Evolutionary conservation across 2,113 vertebrate genomes (phyloP).

Genomic region (Raja brachyura): DNA sequence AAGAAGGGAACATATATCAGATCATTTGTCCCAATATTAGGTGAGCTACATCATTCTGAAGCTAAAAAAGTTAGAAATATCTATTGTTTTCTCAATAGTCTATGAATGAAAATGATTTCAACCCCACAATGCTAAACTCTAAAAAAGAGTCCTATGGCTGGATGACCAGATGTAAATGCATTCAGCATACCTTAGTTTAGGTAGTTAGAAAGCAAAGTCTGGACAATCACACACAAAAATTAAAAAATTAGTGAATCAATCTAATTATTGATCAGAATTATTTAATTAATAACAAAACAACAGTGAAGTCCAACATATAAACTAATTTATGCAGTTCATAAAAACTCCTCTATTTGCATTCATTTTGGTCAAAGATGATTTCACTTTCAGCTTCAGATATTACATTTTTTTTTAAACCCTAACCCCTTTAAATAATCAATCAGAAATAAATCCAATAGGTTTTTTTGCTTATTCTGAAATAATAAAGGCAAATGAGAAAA

Average conservation of each 20-base stretch:
- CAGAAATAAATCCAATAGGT: background rate
- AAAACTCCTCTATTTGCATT: background rate
- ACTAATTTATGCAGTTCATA: background rate
- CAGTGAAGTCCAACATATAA: background rate
- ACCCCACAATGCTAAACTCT: background rate
- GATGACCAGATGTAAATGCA: background rate
- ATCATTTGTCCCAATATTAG: background rate
- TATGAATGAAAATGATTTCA: background rate
- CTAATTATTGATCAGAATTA: background rate
- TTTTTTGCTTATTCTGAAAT: too few relatives aligned
- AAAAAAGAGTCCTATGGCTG: background rate
- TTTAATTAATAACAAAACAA: background rate
- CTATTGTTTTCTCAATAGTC: background rate
- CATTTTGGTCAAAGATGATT: background rate
- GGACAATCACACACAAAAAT: background rate
- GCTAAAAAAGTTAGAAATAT: background rate
- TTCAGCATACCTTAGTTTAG: background rate
- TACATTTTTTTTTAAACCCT: too few relatives aligned
- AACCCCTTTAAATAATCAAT: background rate
- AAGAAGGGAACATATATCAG: background rate
- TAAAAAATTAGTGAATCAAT: background rate
- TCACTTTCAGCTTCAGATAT: background rate
- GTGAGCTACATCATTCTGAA: background rate
- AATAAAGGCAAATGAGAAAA: too few relatives aligned
- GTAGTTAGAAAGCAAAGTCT: background rate